Evolutionary conservation across 2,888 invertebrate species (phyloP).

Genomic region (Oegoconia quadripuncta): DNA sequence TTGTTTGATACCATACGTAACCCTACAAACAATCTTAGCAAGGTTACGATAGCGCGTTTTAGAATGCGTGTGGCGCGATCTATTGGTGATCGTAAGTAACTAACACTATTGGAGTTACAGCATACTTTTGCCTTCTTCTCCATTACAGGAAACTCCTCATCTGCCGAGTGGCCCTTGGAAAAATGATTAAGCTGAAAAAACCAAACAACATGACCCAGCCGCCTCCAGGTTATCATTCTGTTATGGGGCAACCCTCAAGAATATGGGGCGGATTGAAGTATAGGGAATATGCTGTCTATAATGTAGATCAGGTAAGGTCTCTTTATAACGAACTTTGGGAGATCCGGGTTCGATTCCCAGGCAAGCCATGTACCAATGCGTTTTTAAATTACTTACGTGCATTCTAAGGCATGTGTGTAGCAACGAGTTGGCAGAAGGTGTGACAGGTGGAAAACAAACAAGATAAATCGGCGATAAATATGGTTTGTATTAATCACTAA

Average conservation of each 20-base stretch:
- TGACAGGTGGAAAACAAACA: too few species aligned
- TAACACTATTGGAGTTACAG: not conserved
- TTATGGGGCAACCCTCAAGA: not conserved
- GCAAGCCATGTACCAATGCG: not conserved
- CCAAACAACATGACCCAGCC: not conserved
- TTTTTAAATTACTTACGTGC: not conserved
- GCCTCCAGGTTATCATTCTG: not conserved
- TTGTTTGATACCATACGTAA: too few species aligned
- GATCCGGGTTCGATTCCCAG: not conserved
- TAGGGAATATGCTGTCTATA: not conserved
- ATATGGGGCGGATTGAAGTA: not conserved
- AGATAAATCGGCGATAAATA: too few species aligned
- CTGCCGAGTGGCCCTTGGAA: constrained; percentile 1
- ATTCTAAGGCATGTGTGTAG: too few species aligned
- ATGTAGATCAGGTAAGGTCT: not conserved
- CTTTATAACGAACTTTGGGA: not conserved
- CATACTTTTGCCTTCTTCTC: not conserved
- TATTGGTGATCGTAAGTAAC: not conserved
- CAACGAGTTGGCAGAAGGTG: too few species aligned
- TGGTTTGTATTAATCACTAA: too few species aligned
- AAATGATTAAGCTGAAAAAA: not conserved
- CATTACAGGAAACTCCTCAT: not conserved
- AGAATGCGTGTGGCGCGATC: not conserved
- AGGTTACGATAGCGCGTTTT: not conserved
- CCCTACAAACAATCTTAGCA: too few species aligned